Evolutionary conservation across 2,113 vertebrate species (phyloP), one percentile per base, ranked within the genome.

Genomic region (Zosterops japonicus): DNA sequence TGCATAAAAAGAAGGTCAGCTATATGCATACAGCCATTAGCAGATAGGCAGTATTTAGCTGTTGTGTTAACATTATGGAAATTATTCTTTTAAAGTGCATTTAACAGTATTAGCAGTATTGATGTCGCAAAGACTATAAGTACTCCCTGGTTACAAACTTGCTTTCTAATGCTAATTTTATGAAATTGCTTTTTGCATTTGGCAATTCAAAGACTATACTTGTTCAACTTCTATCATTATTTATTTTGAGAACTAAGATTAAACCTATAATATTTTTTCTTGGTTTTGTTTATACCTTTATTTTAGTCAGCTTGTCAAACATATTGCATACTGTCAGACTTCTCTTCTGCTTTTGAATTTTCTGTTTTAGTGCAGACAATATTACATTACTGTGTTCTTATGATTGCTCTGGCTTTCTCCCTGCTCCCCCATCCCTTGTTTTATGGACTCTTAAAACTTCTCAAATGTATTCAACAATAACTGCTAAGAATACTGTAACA

Each of bases 31-130:
- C 22, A 78, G 28, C 33, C 15, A 63, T 81, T 92, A 89, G 47
- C 27, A 75, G 64, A 87, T 90, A 71, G 8, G 42, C 56, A 78
- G 17, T 78, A 71, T 79, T 89, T 87, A 82, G 87, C 36, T 64
- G 56, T 90, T 94, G 64, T 68, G 76, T 75, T 91, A 86, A 82
- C 80, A 39, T 92, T 89, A 83, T 94, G 93, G 74, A 92, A 94
- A 83, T 89, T 42, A 81, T 13, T 92, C 1, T 15, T 95, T 94
- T 94, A 59, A 96, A 93, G 72, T 71, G 49, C 56, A 23, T 92
- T 92, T 96, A 92, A 67, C 71, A 47, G 13, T 83, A 70, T 74
- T 90, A 85, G 20, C 71, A 50, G 11, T 80, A 47, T 70, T 86
- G 83, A 81, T 95, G 50, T 93, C 93, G 55, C 67, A 74, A 83